Conservation (phyloP, 1,140 invertebrate genomes). For the Bathynomus jamesi region DNA sequence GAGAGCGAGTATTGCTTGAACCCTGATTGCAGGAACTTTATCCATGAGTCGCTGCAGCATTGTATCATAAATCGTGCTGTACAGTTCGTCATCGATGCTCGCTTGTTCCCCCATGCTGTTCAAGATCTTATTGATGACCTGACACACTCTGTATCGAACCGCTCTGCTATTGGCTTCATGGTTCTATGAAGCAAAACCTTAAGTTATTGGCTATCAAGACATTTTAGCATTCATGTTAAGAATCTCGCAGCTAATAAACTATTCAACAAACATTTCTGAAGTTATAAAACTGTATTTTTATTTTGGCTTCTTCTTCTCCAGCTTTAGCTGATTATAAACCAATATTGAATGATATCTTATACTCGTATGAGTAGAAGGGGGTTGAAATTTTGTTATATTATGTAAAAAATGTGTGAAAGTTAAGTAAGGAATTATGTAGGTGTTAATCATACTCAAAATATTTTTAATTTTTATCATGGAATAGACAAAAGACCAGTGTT, state of each 20-base stretch:
- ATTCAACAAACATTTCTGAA: neutral
- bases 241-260: neutral
- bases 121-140: conserved; percentile 63
- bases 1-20: conserved; percentile 69
- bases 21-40: conserved; percentile 60
- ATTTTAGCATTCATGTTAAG: neutral
- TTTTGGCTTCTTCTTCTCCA: too few species aligned
- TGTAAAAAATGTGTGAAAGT: too few species aligned
- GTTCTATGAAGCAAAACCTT: conserved; percentile 33
- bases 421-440: too few species aligned
- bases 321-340: neutral
- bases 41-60: conserved; percentile 64
- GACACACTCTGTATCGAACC: conserved; percentile 63
- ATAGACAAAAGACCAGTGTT: neutral
- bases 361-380: too few species aligned
- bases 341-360: neutral
- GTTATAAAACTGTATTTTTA: neutral
- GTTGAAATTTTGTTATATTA: too few species aligned
- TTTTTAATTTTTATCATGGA: too few species aligned
- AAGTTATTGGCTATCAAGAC: neutral
- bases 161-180: conserved; percentile 54
- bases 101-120: conserved; percentile 65
- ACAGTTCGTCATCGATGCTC: conserved; percentile 64
- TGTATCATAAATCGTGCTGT: conserved; percentile 58
- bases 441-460: too few species aligned